Conservation (phyloP, 2,888 invertebrate genomes). For the Cataglyphis livida region DNA sequence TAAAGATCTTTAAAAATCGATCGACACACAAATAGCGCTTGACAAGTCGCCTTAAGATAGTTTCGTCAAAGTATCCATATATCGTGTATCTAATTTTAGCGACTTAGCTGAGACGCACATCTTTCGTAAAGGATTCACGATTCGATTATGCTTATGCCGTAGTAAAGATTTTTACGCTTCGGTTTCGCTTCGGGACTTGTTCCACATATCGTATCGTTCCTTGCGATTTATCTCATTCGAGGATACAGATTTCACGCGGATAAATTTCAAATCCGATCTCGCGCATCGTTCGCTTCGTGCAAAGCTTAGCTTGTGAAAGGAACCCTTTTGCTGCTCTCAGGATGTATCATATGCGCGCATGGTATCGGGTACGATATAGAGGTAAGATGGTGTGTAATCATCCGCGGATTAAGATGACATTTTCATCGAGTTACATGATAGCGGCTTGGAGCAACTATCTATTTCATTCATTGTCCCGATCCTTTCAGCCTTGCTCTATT, state of each 20-base stretch:
- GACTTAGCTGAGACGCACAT: background rate
- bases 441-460: background rate
- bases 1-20: background rate
- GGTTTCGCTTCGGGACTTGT: background rate
- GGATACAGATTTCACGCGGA: constrained; percentile 83
- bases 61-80: background rate
- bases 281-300: constrained; percentile 78
- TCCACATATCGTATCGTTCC: background rate
- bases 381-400: constrained; percentile 82
- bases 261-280: constrained; percentile 85
- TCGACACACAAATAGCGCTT: background rate
- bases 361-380: constrained; percentile 79
- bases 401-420: constrained; percentile 68
- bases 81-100: background rate
- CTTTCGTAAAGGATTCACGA: background rate
- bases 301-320: constrained; percentile 59
- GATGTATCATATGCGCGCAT: constrained; percentile 67
- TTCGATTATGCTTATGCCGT: background rate
- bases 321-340: constrained; percentile 73
- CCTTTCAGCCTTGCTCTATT: background rate
- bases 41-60: background rate
- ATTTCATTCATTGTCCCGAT: background rate
- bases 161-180: background rate
- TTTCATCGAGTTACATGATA: constrained; percentile 45
- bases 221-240: constrained; percentile 1